These are phyloP conservation scores for Ctenomys sociabilis DNA, from an alignment of 2,113 vertebrate species.

Conservation along the genomic window DNA sequence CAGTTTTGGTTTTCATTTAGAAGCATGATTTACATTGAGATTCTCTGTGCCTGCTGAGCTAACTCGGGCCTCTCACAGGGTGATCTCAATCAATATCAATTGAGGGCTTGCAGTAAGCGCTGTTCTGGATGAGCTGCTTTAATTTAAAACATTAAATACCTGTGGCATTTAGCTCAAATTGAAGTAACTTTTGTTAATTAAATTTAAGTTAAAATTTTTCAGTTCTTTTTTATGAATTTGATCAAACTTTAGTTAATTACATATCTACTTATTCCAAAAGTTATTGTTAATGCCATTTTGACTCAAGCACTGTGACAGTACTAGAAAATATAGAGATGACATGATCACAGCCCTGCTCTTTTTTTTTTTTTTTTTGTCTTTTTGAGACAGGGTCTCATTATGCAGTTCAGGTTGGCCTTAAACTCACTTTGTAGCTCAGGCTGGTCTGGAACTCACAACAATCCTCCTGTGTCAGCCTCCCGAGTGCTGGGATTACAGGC, in stretches of 20 bases:
- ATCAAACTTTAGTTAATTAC: conserved; percentile 36
- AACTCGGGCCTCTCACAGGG: conserved; percentile 58
- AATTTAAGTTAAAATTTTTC: conserved; percentile 60
- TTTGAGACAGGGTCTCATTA: no score
- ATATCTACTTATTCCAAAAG: conserved; percentile 43
- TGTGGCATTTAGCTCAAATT: conserved; percentile 66
- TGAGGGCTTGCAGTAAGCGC: conserved; percentile 44
- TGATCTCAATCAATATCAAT: conserved; percentile 73
- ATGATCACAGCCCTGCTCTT: not conserved
- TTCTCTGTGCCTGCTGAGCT: conserved; percentile 63
- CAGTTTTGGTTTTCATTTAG: conserved; percentile 45
- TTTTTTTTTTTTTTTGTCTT: no score
- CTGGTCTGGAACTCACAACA: no score
- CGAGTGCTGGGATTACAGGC: no score
- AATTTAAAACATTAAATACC: conserved; percentile 76
- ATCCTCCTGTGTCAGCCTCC: no score
- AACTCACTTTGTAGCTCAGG: no score
- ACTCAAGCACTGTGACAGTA: not conserved
- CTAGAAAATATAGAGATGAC: not conserved
- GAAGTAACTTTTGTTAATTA: conserved; percentile 70
- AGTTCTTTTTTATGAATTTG: conserved; percentile 65
- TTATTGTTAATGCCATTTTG: not conserved
- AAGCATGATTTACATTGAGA: conserved; percentile 78
- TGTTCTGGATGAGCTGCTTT: conserved; percentile 69
- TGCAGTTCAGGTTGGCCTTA: no score